Evolutionary conservation across 2,797 vertebrate genomes (phyloP), one percentile per base, ranked within the genome.

Genomic region (Tangara arthus): DNA sequence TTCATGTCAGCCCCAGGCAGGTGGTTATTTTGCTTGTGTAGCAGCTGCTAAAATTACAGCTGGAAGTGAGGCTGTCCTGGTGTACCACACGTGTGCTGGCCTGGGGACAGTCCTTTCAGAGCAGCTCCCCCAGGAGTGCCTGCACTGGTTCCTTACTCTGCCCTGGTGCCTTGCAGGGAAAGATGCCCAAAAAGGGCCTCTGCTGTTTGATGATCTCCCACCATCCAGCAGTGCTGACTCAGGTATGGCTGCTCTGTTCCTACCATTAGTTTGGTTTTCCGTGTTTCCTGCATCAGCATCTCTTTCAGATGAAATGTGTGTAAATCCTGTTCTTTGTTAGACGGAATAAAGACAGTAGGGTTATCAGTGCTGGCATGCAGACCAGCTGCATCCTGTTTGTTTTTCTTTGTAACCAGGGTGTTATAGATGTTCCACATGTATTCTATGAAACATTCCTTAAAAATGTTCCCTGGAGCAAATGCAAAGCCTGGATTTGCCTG

Each of bases 191-290:
- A 93, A 82, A 17, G 94, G 91, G 75, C 24, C 97, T 47, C 77
- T 97, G 71, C 97, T 97, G 61, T 97, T 97, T 23, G 98, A 97
- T 1, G 97, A 94, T 78, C 97, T 97, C 35, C 97, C 97, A 27
- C 96, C 97, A 4, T 95, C 96, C 91, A 56, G 96, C 95, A 95
- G 96, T 81, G 64, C 95, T 79, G 96, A 95, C 90, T 93, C 97
- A 97, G 97, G 97, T 98, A 97, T 75, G 96, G 24, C 4, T 53
- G 37, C 49, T 91, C 49, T 4, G 0, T 44, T 77, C 56, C 16
- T 96, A 90, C 65, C 53, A 8, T 87, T 57, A 46, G 60, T 84
- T 95, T 95, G 89, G 82, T 32, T 80, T 87, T 82, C 12, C 0
- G 0, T 66, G 44, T 55, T 70, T 95, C 93, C 57, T 96, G 94